A percentile compares a stretch with the other conserved stretches of the same genome.
Conservation (phyloP, 2,888 invertebrate species). For the Nomada lathburiana region DNA sequence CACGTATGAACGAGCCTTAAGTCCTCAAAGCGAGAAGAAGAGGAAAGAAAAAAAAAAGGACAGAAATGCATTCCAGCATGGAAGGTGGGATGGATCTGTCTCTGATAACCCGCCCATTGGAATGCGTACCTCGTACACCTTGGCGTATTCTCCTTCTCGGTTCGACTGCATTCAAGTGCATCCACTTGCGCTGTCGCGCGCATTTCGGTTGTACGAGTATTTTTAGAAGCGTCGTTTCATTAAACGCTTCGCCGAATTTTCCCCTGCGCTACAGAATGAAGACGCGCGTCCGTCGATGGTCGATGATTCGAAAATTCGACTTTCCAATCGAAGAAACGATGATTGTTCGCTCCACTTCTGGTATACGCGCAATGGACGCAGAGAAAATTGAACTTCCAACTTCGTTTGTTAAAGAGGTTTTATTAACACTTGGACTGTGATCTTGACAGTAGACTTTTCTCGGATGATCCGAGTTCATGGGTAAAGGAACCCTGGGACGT, state of each 20-base stretch:
- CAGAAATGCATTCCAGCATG: slow-evolving; percentile 74
- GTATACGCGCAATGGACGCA: too few relatives aligned
- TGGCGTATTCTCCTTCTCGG: slow-evolving; percentile 76
- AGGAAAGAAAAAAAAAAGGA: slow-evolving; percentile 57
- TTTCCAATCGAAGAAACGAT: slow-evolving; percentile 2
- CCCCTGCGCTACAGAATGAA: not conserved
- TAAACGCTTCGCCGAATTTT: slow-evolving; percentile 1
- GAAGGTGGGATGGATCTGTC: slow-evolving; percentile 82
- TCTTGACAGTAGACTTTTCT: too few relatives aligned
- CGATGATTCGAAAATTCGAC: not conserved
- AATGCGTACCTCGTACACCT: slow-evolving; percentile 82
- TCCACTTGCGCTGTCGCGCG: slow-evolving; percentile 51
- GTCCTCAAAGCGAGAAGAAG: slow-evolving; percentile 60
- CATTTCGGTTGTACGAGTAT: slow-evolving; percentile 59
- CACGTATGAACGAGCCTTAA: slow-evolving; percentile 70
- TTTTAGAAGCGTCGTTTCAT: slow-evolving; percentile 58
- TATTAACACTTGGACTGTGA: too few relatives aligned
- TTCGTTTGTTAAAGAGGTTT: too few relatives aligned
- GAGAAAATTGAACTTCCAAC: too few relatives aligned
- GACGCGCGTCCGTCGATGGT: too few relatives aligned
- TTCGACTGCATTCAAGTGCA: slow-evolving; percentile 68
- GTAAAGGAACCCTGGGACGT: too few relatives aligned
- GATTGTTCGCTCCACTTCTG: too few relatives aligned
- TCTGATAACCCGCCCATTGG: slow-evolving; percentile 83
- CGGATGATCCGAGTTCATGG: too few relatives aligned